Evolutionary conservation across 2,888 invertebrate genomes (phyloP), one percentile per base, ranked within the genome.

Genomic region (Mayetiola destructor): DNA sequence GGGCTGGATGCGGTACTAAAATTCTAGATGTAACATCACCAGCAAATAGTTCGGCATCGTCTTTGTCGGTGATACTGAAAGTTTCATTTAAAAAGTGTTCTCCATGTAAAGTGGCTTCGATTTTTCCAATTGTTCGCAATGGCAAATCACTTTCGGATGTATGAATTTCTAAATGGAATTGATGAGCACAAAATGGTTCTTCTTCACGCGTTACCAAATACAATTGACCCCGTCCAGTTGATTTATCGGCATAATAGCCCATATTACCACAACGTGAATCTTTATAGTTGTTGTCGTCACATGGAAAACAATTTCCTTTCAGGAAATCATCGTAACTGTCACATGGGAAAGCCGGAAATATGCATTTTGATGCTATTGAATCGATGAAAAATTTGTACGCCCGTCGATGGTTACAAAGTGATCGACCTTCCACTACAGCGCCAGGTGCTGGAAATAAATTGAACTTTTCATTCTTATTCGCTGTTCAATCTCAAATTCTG

Each of bases 381-480:
- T 95, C 93, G 1, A 92, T 92, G 73, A 93, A 95, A 70, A 93
- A 88, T 67, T 91, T 89, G 74, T 93, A 92, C 0, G 94, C 93
- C 37, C 94, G 77, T 2, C 93, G 77, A 69, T 95, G 95, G 71
- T 94, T 94, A 73, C 95, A 95, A 60, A 93, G 73, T 37, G 89
- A 90, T 48, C 90, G 80, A 4, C 90, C 91, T 69, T 91, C 91
- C 21, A 83, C 75, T 66, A 88, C 83, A 64, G 87, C 85, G 20
- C 88, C 81, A 73, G 76, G 69, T 59, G 75, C 72, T 66, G 67
- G 4, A 37, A 14, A 37, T n/a, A 14, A 37, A 37, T 10, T 37
- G 37, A 32, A 32, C 32, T 9, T 32, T 32, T 32, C 8, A 48
- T 30, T 18, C 14, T n/a, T n/a, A 54, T 42, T n/a, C 30, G 6